These are phyloP conservation scores for Heliothis subflexa DNA, from an alignment of 1,140 invertebrate species.

Conservation along the genomic window DNA sequence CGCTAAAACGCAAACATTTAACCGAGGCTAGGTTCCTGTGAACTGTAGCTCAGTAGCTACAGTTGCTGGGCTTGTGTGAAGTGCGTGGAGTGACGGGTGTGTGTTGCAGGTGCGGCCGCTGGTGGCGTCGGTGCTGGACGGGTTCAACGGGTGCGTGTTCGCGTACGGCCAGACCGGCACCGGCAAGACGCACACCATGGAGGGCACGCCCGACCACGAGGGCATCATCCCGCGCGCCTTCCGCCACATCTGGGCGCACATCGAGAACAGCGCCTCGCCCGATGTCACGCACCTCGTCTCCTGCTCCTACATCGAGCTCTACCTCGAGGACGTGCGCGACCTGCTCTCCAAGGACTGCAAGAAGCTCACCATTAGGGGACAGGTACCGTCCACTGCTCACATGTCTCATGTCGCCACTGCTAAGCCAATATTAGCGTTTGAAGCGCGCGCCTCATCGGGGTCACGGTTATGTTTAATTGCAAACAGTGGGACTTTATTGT, in stretches of 20 bases:
- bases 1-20: too few relatives aligned
- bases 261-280: conserved; percentile 90
- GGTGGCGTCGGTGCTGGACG: conserved; percentile 97
- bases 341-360: conserved; percentile 93
- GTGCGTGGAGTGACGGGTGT: background rate
- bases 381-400: conserved; percentile 63
- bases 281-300: conserved; percentile 97
- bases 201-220: conserved; percentile 91
- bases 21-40: too few relatives aligned
- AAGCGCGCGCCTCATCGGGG: background rate
- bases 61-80: background rate
- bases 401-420: background rate
- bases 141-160: conserved; percentile 99
- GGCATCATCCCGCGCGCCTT: conserved; percentile 98
- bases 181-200: conserved; percentile 98
- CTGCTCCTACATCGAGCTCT: conserved; percentile 97
- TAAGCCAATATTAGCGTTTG: background rate
- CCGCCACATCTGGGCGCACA: conserved; percentile 98
- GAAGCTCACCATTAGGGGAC: conserved; percentile 84
- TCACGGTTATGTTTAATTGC: conserved; percentile 6
- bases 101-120: conserved; percentile 92
- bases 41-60: too few relatives aligned
- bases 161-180: conserved; percentile 98
- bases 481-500: background rate
- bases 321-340: conserved; percentile 97